Evolutionary conservation across 2,888 invertebrate species (phyloP), one percentile per base, ranked within the genome.

Genomic region (Spodoptera picta): DNA sequence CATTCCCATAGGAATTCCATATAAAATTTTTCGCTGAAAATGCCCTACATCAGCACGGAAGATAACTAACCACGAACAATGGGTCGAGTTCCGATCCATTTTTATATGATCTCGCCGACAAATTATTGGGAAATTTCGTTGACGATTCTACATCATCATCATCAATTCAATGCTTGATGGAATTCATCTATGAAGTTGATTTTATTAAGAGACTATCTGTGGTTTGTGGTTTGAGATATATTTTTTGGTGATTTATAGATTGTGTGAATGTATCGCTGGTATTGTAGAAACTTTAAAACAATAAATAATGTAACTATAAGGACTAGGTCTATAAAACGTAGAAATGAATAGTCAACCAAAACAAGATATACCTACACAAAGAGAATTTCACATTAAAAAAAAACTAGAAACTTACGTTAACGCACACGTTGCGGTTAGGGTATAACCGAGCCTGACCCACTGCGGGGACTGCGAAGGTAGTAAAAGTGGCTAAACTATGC

Each of bases 1-100:
- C 47, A 23, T 47, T 46, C 47, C 46, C 55, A 7, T 54, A 74
- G 69, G 68, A 61, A 57, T 56, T 45, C 62, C 54, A 58, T 72
- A 73, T 69, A 71, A 76, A 73, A 76, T 78, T 74, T 78, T 74
- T 69, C 60, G 49, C 36, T 51, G 65, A 77, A 75, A 76, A 69
- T 48, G 50, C 44, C 60, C 50, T 52, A 62, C 59, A 74, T 75
- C 71, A 56, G 68, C 56, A 43, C 55, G 60, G 14, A n/a, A 45
- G 31, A 61, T 43, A 57, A 44, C n/a, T 4, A 23, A n/a, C 51
- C 50, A 61, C 69, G 47, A 46, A 51, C 57, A 65, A 63, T 46
- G 56, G 53, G 62, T 27, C 36, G 9, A 2, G n/a, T 12, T 60
- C 41, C 60, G 54, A 65, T 67, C 65, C 73, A 54, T 52, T 63